Conservation (phyloP, 2,888 invertebrate genomes). For the Poecilus cupreus region DNA sequence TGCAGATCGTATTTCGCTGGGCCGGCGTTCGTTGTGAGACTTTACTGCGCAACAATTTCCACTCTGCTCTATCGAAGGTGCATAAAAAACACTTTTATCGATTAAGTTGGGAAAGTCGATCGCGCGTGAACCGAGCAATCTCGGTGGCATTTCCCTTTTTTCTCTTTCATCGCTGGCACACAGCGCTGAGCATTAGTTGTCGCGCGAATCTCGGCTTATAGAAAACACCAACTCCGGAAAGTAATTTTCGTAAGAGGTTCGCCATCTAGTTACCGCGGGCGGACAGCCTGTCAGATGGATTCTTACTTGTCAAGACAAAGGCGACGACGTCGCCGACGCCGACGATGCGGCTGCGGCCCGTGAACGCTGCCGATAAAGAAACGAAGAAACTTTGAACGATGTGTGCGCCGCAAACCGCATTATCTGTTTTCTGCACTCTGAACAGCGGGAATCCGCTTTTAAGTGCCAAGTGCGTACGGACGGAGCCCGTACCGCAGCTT, state of each 20-base stretch:
- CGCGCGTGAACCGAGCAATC: constrained; percentile 48
- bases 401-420: constrained; percentile 62
- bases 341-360: neutral
- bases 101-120: constrained; percentile 52
- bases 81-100: constrained; percentile 54
- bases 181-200: constrained; percentile 47
- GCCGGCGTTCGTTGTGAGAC: neutral
- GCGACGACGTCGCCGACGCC: constrained; percentile 21
- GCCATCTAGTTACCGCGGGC: constrained; percentile 61
- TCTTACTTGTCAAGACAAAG: constrained; percentile 68
- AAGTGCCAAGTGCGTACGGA: neutral
- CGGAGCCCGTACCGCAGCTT: too few relatives aligned
- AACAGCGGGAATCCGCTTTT: constrained; percentile 61
- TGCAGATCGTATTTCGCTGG: constrained; percentile 22
- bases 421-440: constrained; percentile 69
- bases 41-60: constrained; percentile 32
- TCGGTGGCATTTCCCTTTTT: constrained; percentile 48
- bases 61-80: constrained; percentile 30
- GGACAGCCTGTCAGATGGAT: constrained; percentile 69
- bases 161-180: constrained; percentile 26
- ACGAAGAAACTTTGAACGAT: constrained; percentile 53
- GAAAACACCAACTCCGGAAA: constrained; percentile 57
- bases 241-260: constrained; percentile 60
- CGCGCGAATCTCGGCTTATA: constrained; percentile 56
- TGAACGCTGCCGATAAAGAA: constrained; percentile 36